Percentiles rank a stretch among this genome's conserved stretches.
phyloP scores from a whole-genome alignment of 1,140 invertebrate species.

The Drosophila gunungcola region DNA sequence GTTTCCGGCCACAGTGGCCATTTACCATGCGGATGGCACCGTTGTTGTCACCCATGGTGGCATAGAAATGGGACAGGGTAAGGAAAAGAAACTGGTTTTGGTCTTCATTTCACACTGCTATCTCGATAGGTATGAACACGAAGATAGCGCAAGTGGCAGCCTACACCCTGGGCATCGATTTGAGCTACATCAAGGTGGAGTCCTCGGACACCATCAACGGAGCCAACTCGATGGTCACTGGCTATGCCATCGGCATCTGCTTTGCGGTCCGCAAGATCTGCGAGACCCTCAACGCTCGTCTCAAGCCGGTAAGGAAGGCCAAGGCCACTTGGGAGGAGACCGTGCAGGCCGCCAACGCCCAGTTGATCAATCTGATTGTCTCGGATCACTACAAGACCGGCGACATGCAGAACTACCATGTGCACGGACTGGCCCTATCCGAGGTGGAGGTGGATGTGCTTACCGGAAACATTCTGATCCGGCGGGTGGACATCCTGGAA shows the following conservation, averaged over 20 bases:
- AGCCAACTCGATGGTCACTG: slow-evolving; percentile 89
- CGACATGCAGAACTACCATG: slow-evolving; percentile 86
- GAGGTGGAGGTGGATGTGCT: slow-evolving; percentile 92
- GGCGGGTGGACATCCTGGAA: slow-evolving; percentile 90
- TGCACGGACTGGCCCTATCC: slow-evolving; percentile 87
- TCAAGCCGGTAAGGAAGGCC: slow-evolving; percentile 87
- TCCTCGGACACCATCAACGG: slow-evolving; percentile 88
- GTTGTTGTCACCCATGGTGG: slow-evolving; percentile 89
- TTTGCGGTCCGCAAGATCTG: slow-evolving; percentile 88
- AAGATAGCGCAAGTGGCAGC: slow-evolving; percentile 91
- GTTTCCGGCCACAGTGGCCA: slow-evolving; percentile 87
- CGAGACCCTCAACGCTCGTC: slow-evolving; percentile 86
- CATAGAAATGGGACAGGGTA: slow-evolving; percentile 90
- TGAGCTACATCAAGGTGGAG: slow-evolving; percentile 89
- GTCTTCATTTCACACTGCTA: too few species aligned
- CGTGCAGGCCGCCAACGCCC: slow-evolving; percentile 85
- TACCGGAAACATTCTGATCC: slow-evolving; percentile 89
- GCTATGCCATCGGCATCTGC: slow-evolving; percentile 88
- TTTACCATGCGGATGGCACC: slow-evolving; percentile 89
- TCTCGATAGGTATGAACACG: slow-evolving; percentile 87
- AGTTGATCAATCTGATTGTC: slow-evolving; percentile 88
- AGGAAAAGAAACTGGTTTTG: background rate
- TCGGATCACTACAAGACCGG: slow-evolving; percentile 87
- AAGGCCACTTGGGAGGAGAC: slow-evolving; percentile 87
- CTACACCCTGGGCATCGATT: slow-evolving; percentile 89